These are phyloP conservation scores for Homarus americanus DNA, from an alignment of 1,140 invertebrate species.

Conservation along the genomic window DNA sequence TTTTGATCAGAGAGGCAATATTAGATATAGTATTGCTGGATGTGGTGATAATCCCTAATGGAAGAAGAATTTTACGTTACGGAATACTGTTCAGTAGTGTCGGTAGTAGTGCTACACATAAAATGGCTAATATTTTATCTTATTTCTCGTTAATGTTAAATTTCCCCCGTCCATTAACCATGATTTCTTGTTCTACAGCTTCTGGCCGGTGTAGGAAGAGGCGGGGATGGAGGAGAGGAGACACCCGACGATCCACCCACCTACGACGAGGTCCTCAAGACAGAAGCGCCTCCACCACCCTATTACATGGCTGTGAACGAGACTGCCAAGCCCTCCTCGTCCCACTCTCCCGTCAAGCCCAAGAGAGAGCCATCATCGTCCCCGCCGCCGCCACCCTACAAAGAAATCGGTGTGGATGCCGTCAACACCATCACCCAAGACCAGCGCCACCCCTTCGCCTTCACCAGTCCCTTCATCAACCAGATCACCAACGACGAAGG, in stretches of 20 bases:
- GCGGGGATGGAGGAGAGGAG: background rate
- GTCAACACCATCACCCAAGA: background rate
- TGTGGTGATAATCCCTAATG: too few relatives aligned
- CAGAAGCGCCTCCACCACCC: conserved; percentile 39
- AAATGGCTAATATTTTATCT: too few relatives aligned
- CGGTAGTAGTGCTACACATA: too few relatives aligned
- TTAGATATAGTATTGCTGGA: too few relatives aligned
- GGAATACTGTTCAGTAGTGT: too few relatives aligned
- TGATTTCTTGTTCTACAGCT: background rate
- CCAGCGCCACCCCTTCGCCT: background rate
- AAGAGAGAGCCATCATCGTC: background rate
- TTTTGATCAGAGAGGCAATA: too few relatives aligned
- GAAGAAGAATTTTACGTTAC: too few relatives aligned
- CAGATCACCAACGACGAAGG: background rate
- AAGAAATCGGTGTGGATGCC: background rate
- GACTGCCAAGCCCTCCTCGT: background rate
- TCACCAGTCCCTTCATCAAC: background rate
- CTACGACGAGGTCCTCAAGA: conserved; percentile 47
- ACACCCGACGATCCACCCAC: conserved; percentile 3
- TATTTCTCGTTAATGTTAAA: too few relatives aligned
- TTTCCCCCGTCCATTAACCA: background rate
- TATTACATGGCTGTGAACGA: conserved; percentile 37
- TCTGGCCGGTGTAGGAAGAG: background rate
- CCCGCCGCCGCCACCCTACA: too few relatives aligned
- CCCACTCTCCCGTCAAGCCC: background rate